Conservation (phyloP, 2,113 vertebrate species). For the Plectropomus leopardus region DNA sequence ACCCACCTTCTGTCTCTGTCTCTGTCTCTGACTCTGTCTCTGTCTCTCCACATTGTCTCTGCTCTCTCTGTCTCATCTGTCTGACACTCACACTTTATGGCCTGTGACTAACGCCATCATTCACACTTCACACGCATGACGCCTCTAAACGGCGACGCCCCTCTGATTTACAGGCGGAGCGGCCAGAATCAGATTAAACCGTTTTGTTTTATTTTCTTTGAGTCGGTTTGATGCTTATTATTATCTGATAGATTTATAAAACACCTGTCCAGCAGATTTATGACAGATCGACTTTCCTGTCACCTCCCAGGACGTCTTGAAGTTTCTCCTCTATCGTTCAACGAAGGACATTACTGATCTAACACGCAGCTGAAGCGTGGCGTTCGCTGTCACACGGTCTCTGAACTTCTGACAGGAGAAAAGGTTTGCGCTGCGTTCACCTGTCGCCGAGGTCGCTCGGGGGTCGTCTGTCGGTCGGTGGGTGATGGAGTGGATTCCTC, state of each 20-base stretch:
- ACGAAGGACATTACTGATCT: not conserved
- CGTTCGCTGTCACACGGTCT: conserved; percentile 14
- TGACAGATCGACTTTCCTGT: not conserved
- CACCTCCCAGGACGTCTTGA: not conserved
- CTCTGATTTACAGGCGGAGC: conserved; percentile 49
- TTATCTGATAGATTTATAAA: no score
- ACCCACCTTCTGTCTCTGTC: conserved; percentile 40
- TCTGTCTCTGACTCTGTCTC: no score
- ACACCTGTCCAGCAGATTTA: not conserved
- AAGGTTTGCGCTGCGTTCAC: conserved; percentile 51
- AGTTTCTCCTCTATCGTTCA: not conserved
- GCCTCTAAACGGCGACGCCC: conserved; percentile 10
- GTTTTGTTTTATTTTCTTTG: not conserved
- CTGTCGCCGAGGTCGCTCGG: conserved; percentile 57
- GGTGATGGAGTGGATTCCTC: conserved; percentile 75
- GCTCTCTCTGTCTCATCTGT: not conserved
- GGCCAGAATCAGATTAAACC: not conserved
- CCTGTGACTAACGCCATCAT: conserved; percentile 60
- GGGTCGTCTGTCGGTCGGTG: conserved; percentile 62
- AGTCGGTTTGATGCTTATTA: not conserved
- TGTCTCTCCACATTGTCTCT: no score
- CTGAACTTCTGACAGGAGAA: conserved; percentile 16
- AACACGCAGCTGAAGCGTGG: not conserved
- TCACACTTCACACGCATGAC: conserved; percentile 52
- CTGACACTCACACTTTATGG: conserved; percentile 50